These are phyloP conservation scores for Rhynchophorus ferrugineus DNA, from an alignment of 1,140 invertebrate species.

Conservation along the genomic window DNA sequence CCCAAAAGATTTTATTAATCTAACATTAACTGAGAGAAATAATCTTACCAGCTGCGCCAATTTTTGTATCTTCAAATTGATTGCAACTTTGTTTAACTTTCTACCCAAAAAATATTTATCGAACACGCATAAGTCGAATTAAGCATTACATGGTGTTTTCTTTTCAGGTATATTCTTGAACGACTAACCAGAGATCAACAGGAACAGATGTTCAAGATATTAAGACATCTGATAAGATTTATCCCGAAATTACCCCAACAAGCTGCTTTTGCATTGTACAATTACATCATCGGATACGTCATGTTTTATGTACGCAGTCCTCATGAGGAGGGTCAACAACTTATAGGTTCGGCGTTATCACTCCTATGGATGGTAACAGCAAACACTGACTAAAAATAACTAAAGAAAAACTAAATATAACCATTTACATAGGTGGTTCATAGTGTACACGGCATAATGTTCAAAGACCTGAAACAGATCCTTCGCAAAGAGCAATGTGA, in stretches of 20 bases:
- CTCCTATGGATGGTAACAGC: constrained; percentile 95
- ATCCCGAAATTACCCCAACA: constrained; percentile 92
- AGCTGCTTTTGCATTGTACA: constrained; percentile 96
- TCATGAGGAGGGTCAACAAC: constrained; percentile 85
- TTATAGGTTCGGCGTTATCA: constrained; percentile 86
- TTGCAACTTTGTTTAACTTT: too few species aligned
- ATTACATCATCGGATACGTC: constrained; percentile 98
- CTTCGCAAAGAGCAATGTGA: constrained; percentile 98
- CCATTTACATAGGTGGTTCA: constrained; percentile 66
- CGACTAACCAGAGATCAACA: constrained; percentile 91
- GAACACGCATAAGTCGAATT: neutral
- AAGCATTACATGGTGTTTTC: neutral
- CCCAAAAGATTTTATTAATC: too few species aligned
- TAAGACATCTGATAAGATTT: constrained; percentile 88
- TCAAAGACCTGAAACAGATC: constrained; percentile 99
- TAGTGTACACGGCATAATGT: constrained; percentile 97
- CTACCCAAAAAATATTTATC: too few species aligned
- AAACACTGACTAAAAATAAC: too few species aligned
- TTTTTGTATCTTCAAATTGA: too few species aligned
- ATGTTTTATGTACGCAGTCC: constrained; percentile 98
- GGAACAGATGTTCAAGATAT: constrained; percentile 89
- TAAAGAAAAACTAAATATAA: too few species aligned
- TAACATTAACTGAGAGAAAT: too few species aligned
- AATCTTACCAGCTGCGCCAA: too few species aligned
- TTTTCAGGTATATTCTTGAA: constrained; percentile 88